These are phyloP conservation scores for Cirrhinus molitorella DNA, from an alignment of 2,797 vertebrate species.

Conservation along the genomic window DNA sequence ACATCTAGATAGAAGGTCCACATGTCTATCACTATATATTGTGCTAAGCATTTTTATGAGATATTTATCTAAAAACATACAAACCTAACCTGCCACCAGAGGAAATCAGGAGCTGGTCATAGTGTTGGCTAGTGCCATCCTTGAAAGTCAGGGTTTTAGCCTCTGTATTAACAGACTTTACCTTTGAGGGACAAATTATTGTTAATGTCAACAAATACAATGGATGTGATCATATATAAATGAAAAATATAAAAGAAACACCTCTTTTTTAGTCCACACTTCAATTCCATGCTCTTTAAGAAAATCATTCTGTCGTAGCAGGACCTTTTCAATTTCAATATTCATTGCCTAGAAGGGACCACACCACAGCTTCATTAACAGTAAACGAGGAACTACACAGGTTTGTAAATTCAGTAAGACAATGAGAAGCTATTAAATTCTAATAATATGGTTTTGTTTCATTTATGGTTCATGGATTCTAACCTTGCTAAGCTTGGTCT, in stretches of 20 bases:
- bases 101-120: conserved; percentile 86
- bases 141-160: conserved; percentile 76
- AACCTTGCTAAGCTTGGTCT: conserved; percentile 89
- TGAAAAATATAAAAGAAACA: conserved; percentile 48
- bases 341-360: conserved; percentile 73
- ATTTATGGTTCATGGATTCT: neutral
- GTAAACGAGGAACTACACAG: neutral
- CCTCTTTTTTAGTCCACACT: conserved; percentile 84
- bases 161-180: conserved; percentile 74
- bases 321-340: conserved; percentile 74
- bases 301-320: conserved; percentile 83
- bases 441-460: neutral
- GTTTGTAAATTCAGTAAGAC: neutral
- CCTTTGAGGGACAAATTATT: conserved; percentile 71
- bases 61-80: neutral
- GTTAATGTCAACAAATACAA: neutral
- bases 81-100: conserved; percentile 83
- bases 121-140: conserved; percentile 79
- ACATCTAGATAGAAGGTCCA: neutral
- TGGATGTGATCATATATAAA: neutral
- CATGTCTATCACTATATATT: neutral
- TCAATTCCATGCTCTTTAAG: conserved; percentile 80
- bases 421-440: neutral
- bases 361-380: neutral
- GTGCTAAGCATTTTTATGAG: neutral